A percentile compares a stretch with the other conserved stretches of the same genome.
These are phyloP conservation scores for Anser cygnoides DNA, from an alignment of 2,113 vertebrate species.

Conservation along the genomic window DNA sequence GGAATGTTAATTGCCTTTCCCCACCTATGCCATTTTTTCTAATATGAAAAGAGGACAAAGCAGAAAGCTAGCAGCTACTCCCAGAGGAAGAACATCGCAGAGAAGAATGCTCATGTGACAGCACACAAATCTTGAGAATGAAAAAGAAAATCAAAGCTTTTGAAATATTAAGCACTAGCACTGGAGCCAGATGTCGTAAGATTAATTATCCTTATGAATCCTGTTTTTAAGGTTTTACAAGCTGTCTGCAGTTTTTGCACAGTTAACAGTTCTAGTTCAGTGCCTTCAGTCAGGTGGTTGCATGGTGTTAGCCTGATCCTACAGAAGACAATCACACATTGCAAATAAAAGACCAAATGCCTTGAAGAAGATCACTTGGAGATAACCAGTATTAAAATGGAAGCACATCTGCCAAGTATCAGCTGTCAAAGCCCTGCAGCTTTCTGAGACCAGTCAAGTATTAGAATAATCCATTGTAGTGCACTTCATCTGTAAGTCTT, in stretches of 20 bases:
- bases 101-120: neutral
- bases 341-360: constrained; percentile 43
- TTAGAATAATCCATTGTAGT: constrained; percentile 48
- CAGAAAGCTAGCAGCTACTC: neutral
- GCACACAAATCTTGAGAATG: neutral
- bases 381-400: constrained; percentile 61
- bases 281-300: neutral
- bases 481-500: constrained; percentile 48
- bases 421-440: constrained; percentile 55
- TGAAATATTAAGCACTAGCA: neutral
- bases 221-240: neutral
- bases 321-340: neutral
- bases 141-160: neutral
- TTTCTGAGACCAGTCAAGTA: constrained; percentile 63
- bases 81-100: neutral
- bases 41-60: neutral
- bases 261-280: neutral
- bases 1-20: neutral
- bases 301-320: neutral
- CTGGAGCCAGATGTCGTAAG: neutral
- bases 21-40: neutral
- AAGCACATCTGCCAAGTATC: constrained; percentile 62
- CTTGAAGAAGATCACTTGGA: constrained; percentile 57
- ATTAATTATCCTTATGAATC: constrained; percentile 15
- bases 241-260: neutral